Evolutionary conservation across 1,140 invertebrate genomes (phyloP), one percentile per base, ranked within the genome.

Genomic region (Episyrphus balteatus): DNA sequence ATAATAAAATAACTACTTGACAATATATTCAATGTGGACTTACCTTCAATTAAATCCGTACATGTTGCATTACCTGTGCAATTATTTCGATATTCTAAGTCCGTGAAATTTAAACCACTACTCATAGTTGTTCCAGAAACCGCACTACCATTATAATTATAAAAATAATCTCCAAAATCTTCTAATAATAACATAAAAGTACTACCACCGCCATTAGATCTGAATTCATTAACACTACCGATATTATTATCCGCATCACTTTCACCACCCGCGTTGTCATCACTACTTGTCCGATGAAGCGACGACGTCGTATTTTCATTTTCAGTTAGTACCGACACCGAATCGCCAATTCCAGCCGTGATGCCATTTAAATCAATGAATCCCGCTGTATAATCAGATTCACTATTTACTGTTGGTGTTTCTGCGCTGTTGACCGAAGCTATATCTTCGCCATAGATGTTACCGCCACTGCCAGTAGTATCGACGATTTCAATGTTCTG

Each of bases 131-230:
- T 58, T 34, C 59, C 63, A 52, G 59, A 51, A 49, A 58, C 50
- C 53, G 51, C 55, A 51, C 39, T 52, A 13, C 66, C 62, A 46
- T 68, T 68, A 41, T 62, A 68, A 54, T 68, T 73, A 41, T 75
- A 76, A 60, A 77, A 77, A 55, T 77, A 77, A 60, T 76, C 75
- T 58, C 75, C 75, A 58, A 77, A 76, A 56, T 77, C 75, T 51
- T 77, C 75, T 0, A 77, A 69, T 42, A 76, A 56, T 66, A 74
- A 70, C 70, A 76, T 71, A 44, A 75, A 71, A 31, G 63, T 66
- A 55, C 73, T 75, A 51, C 60, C 70, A 42, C 59, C 49, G 5
- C 12, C 11, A 12, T 15, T 36, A 12, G 12, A n/a, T 5, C 34
- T 10, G 10, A 36, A n/a, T n/a, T 5, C 14, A 36, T 10, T 12